Conservation (phyloP, 1,140 invertebrate genomes). For the Trichomalopsis sarcophagae region DNA sequence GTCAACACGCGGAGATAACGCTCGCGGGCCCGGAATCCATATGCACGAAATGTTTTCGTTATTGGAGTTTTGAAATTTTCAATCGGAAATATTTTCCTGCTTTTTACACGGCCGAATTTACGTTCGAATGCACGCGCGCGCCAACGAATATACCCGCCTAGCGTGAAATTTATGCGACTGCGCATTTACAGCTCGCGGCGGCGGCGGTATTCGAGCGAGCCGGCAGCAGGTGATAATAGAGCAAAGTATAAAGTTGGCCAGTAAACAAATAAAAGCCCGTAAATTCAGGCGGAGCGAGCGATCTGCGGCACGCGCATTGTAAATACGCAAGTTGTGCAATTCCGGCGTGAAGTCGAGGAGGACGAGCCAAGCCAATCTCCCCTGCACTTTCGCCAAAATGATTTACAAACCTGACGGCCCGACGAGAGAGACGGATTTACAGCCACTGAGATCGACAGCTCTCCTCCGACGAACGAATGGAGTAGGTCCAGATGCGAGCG, state of each 20-base stretch:
- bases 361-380: background rate
- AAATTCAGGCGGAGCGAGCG: background rate
- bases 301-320: background rate
- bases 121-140: too few relatives aligned
- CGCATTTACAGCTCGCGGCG: too few relatives aligned
- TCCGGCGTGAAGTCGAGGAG: background rate
- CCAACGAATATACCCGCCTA: too few relatives aligned
- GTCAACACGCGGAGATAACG: background rate
- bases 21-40: background rate
- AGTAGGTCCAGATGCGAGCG: background rate
- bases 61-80: background rate
- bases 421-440: background rate
- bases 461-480: background rate
- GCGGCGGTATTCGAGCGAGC: background rate
- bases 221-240: background rate
- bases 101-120: background rate
- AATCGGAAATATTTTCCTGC: background rate
- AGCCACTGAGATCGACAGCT: background rate
- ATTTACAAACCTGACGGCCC: background rate
- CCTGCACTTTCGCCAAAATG: background rate
- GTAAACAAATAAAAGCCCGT: background rate
- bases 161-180: too few relatives aligned
- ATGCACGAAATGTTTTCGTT: background rate
- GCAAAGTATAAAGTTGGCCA: too few relatives aligned
- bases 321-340: constrained; percentile 21